These are phyloP conservation scores for Nomada ruficornis DNA, from an alignment of 2,888 invertebrate species.

Conservation along the genomic window DNA sequence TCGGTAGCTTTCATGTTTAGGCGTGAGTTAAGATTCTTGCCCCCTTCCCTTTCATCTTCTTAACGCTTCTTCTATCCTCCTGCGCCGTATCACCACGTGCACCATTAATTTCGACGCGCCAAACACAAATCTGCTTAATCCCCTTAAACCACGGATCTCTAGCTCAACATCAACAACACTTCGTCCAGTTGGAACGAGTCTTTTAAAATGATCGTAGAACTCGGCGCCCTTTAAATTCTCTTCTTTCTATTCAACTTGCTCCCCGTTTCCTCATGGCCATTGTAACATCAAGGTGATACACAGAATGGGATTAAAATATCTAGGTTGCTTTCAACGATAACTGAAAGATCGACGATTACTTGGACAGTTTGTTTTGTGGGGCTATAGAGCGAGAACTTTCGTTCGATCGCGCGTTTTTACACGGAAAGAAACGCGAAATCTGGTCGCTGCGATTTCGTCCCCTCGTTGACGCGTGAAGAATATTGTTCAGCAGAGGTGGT, in stretches of 20 bases:
- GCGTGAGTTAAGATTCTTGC: constrained; percentile 50
- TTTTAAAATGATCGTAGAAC: constrained; percentile 32
- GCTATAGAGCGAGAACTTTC: constrained; percentile 4
- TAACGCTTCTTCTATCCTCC: constrained; percentile 27
- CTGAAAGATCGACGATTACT: constrained; percentile 17
- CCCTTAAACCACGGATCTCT: constrained; percentile 48
- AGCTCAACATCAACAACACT: constrained; percentile 49
- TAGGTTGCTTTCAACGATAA: constrained; percentile 18
- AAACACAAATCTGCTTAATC: constrained; percentile 60
- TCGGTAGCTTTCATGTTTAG: constrained; percentile 53
- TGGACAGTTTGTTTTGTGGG: constrained; percentile 27
- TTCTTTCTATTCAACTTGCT: not conserved
- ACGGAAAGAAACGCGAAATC: constrained; percentile 33
- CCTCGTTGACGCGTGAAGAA: constrained; percentile 43
- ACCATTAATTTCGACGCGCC: constrained; percentile 50
- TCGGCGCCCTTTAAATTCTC: constrained; percentile 7
- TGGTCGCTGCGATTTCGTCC: constrained; percentile 27
- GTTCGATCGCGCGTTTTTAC: constrained; percentile 24
- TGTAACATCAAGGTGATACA: not conserved
- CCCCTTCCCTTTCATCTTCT: constrained; percentile 44
- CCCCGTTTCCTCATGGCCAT: not conserved
- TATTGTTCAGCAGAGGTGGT: constrained; percentile 6
- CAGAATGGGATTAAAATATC: constrained; percentile 7
- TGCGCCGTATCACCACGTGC: constrained; percentile 27
- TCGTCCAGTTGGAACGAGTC: constrained; percentile 48